Evolutionary conservation across 1,140 invertebrate species (phyloP).

Genomic region (Zaprionus taronus): DNA sequence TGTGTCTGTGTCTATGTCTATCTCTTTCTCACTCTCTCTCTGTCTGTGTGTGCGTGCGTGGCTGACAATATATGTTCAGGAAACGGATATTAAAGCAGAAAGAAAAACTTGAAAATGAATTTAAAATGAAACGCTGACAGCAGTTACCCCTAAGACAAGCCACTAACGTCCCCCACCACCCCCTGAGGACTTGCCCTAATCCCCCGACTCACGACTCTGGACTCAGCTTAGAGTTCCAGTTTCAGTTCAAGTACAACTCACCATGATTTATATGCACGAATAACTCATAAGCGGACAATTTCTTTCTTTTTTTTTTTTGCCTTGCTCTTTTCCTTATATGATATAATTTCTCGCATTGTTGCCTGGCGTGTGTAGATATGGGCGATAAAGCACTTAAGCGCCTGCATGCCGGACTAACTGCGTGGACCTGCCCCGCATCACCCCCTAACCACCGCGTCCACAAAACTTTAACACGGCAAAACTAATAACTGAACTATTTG

Average conservation of each 20-base stretch:
- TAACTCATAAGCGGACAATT: constrained; percentile 31
- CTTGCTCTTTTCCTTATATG: constrained; percentile 3
- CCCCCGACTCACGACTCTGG: constrained; percentile 10
- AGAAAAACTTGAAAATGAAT: constrained; percentile 49
- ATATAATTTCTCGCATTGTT: constrained; percentile 32
- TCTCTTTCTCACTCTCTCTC: neutral
- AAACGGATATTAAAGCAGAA: constrained; percentile 73
- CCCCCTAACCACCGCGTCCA: neutral
- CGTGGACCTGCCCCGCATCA: neutral
- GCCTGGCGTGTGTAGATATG: constrained; percentile 37
- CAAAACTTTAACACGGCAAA: constrained; percentile 22
- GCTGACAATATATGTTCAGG: constrained; percentile 58
- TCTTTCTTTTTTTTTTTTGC: constrained; percentile 2
- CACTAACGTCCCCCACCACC: no score
- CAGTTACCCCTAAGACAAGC: constrained; percentile 5
- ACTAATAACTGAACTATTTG: constrained; percentile 37
- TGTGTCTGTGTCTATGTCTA: neutral
- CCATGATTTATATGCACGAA: constrained; percentile 47
- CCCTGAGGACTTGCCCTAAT: constrained; percentile 26
- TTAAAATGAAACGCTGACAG: constrained; percentile 57
- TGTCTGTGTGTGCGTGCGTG: constrained; percentile 20
- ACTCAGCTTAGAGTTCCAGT: neutral
- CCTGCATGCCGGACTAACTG: constrained; percentile 6
- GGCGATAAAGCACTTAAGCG: constrained; percentile 60
- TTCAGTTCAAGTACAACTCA: constrained; percentile 7